Evolutionary conservation across 2,113 vertebrate species (phyloP).

Genomic region (Amphilophus citrinellus): DNA sequence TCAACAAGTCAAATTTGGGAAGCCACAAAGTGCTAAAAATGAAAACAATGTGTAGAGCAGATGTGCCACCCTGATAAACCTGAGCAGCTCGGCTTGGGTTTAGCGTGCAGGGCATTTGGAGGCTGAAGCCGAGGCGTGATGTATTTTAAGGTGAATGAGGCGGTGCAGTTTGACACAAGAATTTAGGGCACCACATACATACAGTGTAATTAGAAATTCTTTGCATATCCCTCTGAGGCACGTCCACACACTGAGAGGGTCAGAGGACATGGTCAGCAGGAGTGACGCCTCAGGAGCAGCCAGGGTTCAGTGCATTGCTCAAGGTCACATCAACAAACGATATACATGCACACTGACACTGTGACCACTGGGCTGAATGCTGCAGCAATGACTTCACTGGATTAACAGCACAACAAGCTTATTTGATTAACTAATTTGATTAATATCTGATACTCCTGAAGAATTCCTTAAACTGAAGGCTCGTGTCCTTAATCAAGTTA

Average conservation of each 20-base stretch:
- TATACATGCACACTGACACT: slow-evolving; percentile 56
- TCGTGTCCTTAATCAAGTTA: not conserved
- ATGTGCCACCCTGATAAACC: slow-evolving; percentile 68
- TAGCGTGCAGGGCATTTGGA: slow-evolving; percentile 25
- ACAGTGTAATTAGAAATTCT: slow-evolving; percentile 70
- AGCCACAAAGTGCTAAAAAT: slow-evolving; percentile 70
- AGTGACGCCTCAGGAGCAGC: slow-evolving; percentile 57
- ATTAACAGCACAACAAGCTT: slow-evolving; percentile 39
- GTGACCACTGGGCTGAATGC: slow-evolving; percentile 53
- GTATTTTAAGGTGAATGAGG: slow-evolving; percentile 53
- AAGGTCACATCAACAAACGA: slow-evolving; percentile 69
- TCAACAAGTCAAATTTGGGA: slow-evolving; percentile 67
- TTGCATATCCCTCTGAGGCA: slow-evolving; percentile 59
- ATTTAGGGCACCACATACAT: slow-evolving; percentile 50
- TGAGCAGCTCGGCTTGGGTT: slow-evolving; percentile 25
- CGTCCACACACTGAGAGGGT: slow-evolving; percentile 49
- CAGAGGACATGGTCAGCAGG: slow-evolving; percentile 65
- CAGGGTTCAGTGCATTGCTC: slow-evolving; percentile 61
- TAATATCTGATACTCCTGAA: slow-evolving; percentile 23
- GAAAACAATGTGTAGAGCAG: slow-evolving; percentile 66
- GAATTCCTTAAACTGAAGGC: not conserved
- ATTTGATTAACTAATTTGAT: slow-evolving; percentile 49
- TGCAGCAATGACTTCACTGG: not conserved
- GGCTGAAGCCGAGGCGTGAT: slow-evolving; percentile 24
- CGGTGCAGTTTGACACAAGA: slow-evolving; percentile 51